These are phyloP conservation scores for Aphaenogaster floridana DNA, from an alignment of 1,140 invertebrate genomes.

Conservation along the genomic window DNA sequence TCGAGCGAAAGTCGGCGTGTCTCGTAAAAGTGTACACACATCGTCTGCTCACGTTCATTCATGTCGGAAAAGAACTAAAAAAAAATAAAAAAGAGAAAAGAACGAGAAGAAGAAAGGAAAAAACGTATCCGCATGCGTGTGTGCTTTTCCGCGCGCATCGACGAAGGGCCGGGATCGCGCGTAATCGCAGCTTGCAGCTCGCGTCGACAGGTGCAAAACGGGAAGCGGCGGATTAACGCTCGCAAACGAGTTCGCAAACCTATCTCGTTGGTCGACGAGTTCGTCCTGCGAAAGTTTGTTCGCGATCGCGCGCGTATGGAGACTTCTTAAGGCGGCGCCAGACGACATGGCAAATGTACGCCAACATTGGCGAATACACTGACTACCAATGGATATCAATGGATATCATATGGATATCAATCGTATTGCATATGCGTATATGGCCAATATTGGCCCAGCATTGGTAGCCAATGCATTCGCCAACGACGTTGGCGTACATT, in stretches of 20 bases:
- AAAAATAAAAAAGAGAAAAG: not conserved
- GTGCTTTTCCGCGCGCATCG: constrained; percentile 26
- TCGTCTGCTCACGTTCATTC: constrained; percentile 39
- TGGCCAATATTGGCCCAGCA: no score
- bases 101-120: not conserved
- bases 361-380: no score
- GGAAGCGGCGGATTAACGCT: constrained; percentile 16
- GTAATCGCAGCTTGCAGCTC: constrained; percentile 6
- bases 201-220: constrained; percentile 30
- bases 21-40: constrained; percentile 23
- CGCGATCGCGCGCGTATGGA: not conserved
- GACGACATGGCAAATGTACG: no score
- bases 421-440: no score
- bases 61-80: not conserved
- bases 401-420: no score
- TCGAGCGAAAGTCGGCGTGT: constrained; percentile 40
- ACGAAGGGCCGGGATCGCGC: not conserved
- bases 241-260: not conserved
- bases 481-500: no score
- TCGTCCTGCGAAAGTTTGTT: not conserved
- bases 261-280: not conserved
- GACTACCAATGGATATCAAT: no score
- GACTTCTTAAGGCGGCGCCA: no score
- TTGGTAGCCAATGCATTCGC: no score
- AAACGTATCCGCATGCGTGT: constrained; percentile 34